Percentiles rank a stretch among this genome's conserved stretches.
These are phyloP conservation scores for Pygoscelis adeliae DNA, from an alignment of 2,113 vertebrate genomes.

Conservation along the genomic window DNA sequence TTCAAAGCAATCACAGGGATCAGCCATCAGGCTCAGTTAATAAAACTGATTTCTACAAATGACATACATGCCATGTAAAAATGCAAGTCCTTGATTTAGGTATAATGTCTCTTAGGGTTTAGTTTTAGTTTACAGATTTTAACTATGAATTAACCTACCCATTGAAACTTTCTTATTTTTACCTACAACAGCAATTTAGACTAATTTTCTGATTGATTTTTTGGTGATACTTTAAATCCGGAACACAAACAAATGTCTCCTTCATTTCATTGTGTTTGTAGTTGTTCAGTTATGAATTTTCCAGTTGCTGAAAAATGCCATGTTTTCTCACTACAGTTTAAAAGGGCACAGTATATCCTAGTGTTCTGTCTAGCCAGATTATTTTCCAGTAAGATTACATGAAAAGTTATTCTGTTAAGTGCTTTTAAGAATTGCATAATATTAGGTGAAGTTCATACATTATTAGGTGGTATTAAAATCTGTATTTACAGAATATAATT, in stretches of 20 bases:
- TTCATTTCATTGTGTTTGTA: neutral
- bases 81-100: neutral
- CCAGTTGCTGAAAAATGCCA: neutral
- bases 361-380: neutral
- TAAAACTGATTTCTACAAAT: neutral
- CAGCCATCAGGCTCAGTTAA: neutral
- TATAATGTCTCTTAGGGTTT: neutral
- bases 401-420: neutral
- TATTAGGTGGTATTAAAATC: neutral
- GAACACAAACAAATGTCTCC: neutral
- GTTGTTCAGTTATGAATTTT: conserved; percentile 3
- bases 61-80: neutral
- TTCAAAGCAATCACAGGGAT: neutral
- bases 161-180: neutral
- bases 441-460: neutral
- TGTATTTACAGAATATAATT: neutral
- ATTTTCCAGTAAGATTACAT: neutral
- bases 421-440: neutral
- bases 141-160: neutral
- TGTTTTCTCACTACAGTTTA: neutral
- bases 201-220: neutral
- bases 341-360: neutral
- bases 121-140: neutral
- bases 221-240: neutral
- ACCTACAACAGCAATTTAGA: neutral